A percentile compares a stretch with the other conserved stretches of the same genome.
phyloP scores from a whole-genome alignment of 92 coral and sea anemone species.

The Palythoa heliodiscus region DNA sequence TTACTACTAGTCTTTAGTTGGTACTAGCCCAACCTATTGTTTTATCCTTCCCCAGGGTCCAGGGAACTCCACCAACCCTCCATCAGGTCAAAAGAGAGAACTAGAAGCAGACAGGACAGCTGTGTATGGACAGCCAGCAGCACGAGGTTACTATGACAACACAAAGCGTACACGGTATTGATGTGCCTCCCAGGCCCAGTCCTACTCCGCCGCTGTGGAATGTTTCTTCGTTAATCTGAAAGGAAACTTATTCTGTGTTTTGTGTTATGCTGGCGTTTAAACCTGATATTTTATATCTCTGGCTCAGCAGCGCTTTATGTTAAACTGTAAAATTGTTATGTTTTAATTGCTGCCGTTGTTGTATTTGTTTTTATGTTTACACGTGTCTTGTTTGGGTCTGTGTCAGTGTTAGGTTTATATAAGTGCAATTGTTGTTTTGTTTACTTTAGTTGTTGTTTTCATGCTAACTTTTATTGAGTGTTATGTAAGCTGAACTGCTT shows the following conservation, averaged over 20 bases:
- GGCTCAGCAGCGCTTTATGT: too few relatives aligned
- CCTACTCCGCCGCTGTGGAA: not conserved
- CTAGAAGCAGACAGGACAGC: slow-evolving; percentile 50
- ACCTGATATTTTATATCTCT: not conserved
- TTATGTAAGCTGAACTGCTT: too few relatives aligned
- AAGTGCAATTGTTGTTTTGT: too few relatives aligned
- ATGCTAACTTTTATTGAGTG: too few relatives aligned
- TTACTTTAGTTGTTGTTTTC: too few relatives aligned
- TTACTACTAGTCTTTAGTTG: not conserved
- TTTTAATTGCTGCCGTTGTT: too few relatives aligned
- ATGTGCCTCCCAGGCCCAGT: slow-evolving; percentile 12
- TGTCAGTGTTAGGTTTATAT: too few relatives aligned
- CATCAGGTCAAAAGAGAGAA: slow-evolving; percentile 60
- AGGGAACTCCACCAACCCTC: slow-evolving; percentile 42
- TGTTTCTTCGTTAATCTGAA: not conserved
- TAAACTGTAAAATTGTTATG: too few relatives aligned
- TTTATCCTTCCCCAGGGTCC: slow-evolving; percentile 40
- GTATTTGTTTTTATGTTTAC: too few relatives aligned
- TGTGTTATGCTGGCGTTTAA: not conserved
- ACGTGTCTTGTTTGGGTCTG: too few relatives aligned
- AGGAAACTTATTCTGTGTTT: not conserved
- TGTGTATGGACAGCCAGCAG: slow-evolving; percentile 50
- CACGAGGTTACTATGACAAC: slow-evolving; percentile 57
- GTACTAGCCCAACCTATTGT: not conserved
- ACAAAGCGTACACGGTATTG: slow-evolving; percentile 69